phyloP scores from a whole-genome alignment of 2,113 vertebrate genomes.

The Hassar affinis region DNA sequence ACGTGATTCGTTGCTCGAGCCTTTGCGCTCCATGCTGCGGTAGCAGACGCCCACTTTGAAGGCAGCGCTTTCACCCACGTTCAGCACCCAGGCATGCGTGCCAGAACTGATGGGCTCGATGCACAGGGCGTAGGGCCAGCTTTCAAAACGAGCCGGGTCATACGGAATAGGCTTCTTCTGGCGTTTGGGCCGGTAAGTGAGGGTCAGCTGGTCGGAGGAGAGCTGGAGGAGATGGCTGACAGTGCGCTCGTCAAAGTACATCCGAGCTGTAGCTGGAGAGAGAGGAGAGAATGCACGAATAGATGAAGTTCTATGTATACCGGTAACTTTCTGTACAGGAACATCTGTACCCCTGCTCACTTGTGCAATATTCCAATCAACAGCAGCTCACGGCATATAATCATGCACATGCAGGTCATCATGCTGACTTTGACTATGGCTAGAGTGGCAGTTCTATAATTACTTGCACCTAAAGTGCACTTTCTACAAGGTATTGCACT shows the following conservation, averaged over 20 bases:
- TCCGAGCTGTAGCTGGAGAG: conserved; percentile 62
- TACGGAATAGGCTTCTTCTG: conserved; percentile 66
- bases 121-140: conserved; percentile 89
- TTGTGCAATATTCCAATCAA: neutral
- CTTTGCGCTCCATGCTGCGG: conserved; percentile 81
- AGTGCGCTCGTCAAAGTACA: conserved; percentile 80
- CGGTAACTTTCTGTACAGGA: neutral
- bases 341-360: neutral
- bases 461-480: neutral
- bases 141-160: conserved; percentile 82
- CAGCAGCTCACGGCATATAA: neutral
- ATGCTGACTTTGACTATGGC: neutral
- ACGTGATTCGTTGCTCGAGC: conserved; percentile 75
- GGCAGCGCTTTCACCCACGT: conserved; percentile 80
- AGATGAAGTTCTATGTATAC: neutral
- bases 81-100: conserved; percentile 80
- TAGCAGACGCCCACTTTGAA: conserved; percentile 91
- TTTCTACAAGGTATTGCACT: neutral
- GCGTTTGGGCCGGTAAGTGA: conserved; percentile 82
- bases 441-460: neutral
- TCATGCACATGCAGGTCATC: neutral
- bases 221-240: conserved; percentile 81
- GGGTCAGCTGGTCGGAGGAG: conserved; percentile 76
- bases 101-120: conserved; percentile 72
- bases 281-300: neutral